Evolutionary conservation across 2,797 vertebrate genomes (phyloP).

Genomic region (Rhadinocentrus ornatus): DNA sequence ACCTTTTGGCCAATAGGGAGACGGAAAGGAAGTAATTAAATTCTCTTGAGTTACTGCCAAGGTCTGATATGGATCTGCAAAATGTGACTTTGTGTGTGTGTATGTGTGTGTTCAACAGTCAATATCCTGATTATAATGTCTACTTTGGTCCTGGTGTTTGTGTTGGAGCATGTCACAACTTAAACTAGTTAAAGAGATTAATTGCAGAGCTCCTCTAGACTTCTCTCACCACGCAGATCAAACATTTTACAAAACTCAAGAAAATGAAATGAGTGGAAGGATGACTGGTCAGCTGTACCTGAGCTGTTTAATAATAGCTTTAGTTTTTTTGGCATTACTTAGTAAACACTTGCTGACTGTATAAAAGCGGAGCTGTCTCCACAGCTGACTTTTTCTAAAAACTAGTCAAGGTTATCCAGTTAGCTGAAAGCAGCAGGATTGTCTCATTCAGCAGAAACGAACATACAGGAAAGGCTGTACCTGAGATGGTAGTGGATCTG

Average conservation of each 20-base stretch:
- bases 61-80: conserved; percentile 42
- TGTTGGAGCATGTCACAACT: conserved; percentile 34
- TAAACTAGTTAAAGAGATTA: conserved; percentile 36
- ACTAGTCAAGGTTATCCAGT: not conserved
- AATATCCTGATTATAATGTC: conserved; percentile 34
- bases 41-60: conserved; percentile 62
- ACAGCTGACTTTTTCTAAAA: too few relatives aligned
- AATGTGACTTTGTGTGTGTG: conserved; percentile 8
- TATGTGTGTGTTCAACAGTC: conserved; percentile 17
- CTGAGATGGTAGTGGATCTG: too few relatives aligned
- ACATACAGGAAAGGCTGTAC: not conserved
- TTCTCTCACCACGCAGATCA: conserved; percentile 8
- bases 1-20: conserved; percentile 71
- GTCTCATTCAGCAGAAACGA: not conserved
- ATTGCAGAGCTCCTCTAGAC: conserved; percentile 29
- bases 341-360: too few relatives aligned
- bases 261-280: conserved; percentile 9
- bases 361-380: too few relatives aligned
- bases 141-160: conserved; percentile 34
- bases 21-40: conserved; percentile 65
- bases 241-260: conserved; percentile 18
- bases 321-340: not conserved
- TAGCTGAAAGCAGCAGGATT: not conserved
- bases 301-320: not conserved
- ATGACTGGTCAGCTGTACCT: not conserved